phyloP scores from a whole-genome alignment of 2,888 invertebrate species.

The Ophioninae sp. region DNA sequence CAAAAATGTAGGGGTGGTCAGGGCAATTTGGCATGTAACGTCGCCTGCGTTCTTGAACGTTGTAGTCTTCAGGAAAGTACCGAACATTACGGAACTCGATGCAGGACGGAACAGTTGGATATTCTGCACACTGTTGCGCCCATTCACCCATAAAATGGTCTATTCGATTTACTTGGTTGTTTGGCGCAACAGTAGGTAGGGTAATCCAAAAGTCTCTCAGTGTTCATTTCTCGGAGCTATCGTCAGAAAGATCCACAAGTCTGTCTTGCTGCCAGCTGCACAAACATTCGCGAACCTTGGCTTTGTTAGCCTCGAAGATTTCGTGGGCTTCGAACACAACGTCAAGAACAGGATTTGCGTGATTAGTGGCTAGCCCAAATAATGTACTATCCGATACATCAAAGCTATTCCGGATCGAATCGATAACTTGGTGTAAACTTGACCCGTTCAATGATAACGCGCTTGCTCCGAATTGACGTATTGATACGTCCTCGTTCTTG shows the following conservation, averaged over 20 bases:
- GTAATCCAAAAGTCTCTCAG: background rate
- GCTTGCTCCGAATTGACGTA: background rate
- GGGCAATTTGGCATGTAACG: background rate
- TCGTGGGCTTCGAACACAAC: background rate
- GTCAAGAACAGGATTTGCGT: background rate
- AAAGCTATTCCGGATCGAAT: background rate
- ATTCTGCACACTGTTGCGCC: background rate
- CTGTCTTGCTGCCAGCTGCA: slow-evolving; percentile 10
- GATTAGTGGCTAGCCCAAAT: slow-evolving; percentile 12
- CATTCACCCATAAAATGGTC: background rate
- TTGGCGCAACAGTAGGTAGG: background rate
- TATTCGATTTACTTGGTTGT: background rate
- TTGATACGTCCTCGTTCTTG: background rate
- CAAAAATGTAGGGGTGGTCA: background rate
- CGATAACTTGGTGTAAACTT: slow-evolving; percentile 3
- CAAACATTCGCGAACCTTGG: slow-evolving; percentile 29
- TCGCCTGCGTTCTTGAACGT: background rate
- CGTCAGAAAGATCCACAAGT: slow-evolving; percentile 20
- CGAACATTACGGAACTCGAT: background rate
- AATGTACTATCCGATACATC: background rate
- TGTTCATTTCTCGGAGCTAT: background rate
- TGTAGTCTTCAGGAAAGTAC: background rate
- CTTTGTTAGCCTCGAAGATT: slow-evolving; percentile 16
- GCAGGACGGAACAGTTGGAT: background rate
- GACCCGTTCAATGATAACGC: background rate